Percentiles rank a stretch among this genome's conserved stretches.
These are phyloP conservation scores for Haliaeetus leucogaster DNA, from an alignment of 2,113 vertebrate species.

Conservation along the genomic window DNA sequence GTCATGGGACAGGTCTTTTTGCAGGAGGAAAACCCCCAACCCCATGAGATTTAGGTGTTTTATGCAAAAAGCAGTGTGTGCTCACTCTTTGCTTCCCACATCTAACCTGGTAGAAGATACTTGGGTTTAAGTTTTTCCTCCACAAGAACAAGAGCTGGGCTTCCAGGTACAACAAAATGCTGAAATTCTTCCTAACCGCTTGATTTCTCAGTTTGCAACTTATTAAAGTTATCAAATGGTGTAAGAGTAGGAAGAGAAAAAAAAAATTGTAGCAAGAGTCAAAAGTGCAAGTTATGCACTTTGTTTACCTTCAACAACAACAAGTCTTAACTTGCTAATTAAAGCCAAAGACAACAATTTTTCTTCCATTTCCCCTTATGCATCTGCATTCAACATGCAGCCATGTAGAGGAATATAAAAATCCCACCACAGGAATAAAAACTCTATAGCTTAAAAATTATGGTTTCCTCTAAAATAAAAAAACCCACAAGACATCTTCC, in stretches of 20 bases:
- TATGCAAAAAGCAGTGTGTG: neutral
- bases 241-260: neutral
- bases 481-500: neutral
- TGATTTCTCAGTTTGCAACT: neutral
- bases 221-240: too few relatives aligned
- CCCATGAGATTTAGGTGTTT: neutral
- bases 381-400: fast-evolving
- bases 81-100: neutral
- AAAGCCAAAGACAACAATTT: neutral
- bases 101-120: neutral
- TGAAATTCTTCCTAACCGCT: neutral
- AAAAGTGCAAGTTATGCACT: neutral
- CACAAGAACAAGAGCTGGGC: neutral
- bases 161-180: neutral
- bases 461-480: neutral
- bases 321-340: neutral
- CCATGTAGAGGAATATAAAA: too few relatives aligned
- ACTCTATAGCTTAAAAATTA: neutral
- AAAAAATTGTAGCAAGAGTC: neutral
- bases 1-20: fast-evolving
- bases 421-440: neutral
- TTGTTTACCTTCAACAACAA: neutral
- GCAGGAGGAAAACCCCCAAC: neutral
- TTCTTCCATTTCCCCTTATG: neutral
- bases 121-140: neutral